Conservation (phyloP, 2,888 invertebrate genomes). For the Diplolepis rosae region DNA sequence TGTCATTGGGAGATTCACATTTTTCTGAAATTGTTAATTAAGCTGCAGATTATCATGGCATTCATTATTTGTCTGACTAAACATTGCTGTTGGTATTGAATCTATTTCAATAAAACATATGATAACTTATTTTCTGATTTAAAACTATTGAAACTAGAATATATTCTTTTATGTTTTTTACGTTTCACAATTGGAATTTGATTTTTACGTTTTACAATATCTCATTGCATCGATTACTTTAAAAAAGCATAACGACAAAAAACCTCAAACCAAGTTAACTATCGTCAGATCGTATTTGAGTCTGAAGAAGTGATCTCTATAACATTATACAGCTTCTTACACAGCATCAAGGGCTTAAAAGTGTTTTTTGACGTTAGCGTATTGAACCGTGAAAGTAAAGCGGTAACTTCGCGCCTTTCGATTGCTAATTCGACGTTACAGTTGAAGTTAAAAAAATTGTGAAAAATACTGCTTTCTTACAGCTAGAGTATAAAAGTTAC, state of each 20-base stretch:
- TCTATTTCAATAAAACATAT: too few species aligned
- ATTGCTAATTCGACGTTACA: slow-evolving; percentile 24
- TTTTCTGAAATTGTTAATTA: too few species aligned
- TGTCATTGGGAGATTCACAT: too few species aligned
- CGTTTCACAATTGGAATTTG: neutral
- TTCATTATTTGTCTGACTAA: too few species aligned
- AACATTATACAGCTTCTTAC: neutral
- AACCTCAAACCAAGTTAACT: neutral
- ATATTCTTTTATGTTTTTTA: neutral
- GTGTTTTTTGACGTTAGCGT: slow-evolving; percentile 14
- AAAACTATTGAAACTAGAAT: neutral
- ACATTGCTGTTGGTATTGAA: too few species aligned
- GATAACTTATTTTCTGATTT: too few species aligned
- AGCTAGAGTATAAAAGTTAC: neutral
- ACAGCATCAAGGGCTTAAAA: neutral
- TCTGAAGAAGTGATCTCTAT: neutral
- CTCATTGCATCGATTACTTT: neutral
- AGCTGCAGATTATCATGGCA: too few species aligned
- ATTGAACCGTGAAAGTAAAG: slow-evolving; percentile 27
- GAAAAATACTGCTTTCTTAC: slow-evolving; percentile 3
- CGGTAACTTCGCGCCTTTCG: slow-evolving; percentile 30
- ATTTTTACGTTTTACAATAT: neutral
- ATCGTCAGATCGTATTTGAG: neutral
- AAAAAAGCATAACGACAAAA: slow-evolving; percentile 9
- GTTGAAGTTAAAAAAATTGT: slow-evolving; percentile 11